Evolutionary conservation across 2,888 invertebrate genomes (phyloP).

Genomic region (Drosophila tanythrix): DNA sequence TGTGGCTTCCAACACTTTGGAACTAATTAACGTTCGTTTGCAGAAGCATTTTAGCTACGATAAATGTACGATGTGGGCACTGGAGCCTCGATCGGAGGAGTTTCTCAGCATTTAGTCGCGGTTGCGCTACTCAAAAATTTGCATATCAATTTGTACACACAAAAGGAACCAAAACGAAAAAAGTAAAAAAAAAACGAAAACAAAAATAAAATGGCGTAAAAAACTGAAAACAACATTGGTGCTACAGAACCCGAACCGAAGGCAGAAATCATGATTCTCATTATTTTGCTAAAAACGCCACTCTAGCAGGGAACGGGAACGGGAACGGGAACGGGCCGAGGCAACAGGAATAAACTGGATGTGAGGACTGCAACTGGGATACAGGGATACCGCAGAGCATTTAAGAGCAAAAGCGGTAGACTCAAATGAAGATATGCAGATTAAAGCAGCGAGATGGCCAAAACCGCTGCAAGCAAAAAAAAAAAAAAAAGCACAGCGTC

Average conservation of each 20-base stretch:
- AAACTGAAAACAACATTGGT: constrained; percentile 64
- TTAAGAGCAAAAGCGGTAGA: constrained; percentile 65
- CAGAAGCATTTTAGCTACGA: constrained; percentile 45
- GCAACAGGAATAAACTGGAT: constrained; percentile 23
- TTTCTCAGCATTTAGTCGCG: constrained; percentile 37
- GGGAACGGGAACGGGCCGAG: neutral
- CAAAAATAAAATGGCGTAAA: constrained; percentile 64
- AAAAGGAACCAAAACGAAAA: constrained; percentile 26
- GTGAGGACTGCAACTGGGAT: constrained; percentile 22
- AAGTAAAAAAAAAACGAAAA: constrained; percentile 11
- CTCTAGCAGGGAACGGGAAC: constrained; percentile 26
- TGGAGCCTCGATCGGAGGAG: constrained; percentile 33
- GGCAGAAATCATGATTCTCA: constrained; percentile 83
- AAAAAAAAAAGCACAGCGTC: constrained; percentile 58
- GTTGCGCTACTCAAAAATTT: constrained; percentile 69
- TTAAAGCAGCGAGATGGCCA: constrained; percentile 77
- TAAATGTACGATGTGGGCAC: constrained; percentile 29
- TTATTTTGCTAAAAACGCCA: constrained; percentile 77
- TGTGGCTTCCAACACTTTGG: constrained; percentile 61
- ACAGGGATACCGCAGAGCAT: constrained; percentile 59
- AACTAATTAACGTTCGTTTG: constrained; percentile 70
- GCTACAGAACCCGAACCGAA: constrained; percentile 41
- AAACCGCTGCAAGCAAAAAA: constrained; percentile 45
- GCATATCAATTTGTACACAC: constrained; percentile 81
- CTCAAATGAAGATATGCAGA: constrained; percentile 84